These are phyloP conservation scores for Melinopterus prodromus DNA, from an alignment of 2,888 invertebrate genomes.

Conservation along the genomic window DNA sequence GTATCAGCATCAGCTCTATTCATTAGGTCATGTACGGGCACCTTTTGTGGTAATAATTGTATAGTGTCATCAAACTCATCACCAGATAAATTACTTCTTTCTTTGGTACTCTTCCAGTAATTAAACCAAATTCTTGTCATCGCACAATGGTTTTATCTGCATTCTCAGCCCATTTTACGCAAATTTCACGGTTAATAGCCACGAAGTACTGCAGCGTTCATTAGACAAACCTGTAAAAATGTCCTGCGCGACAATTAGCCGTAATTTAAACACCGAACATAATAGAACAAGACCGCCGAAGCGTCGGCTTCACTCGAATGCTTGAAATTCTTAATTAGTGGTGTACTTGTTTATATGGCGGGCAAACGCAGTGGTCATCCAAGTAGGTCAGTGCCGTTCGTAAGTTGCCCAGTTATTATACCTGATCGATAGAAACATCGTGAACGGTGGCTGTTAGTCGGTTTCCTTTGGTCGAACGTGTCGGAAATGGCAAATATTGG, in stretches of 20 bases:
- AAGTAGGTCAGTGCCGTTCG: conserved; percentile 23
- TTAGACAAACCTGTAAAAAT: not conserved
- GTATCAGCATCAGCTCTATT: too few relatives aligned
- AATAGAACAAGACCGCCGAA: not conserved
- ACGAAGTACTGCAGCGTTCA: not conserved
- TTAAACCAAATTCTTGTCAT: not conserved
- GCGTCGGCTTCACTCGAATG: not conserved
- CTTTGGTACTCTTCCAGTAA: not conserved
- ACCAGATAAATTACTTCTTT: not conserved
- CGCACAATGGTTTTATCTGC: not conserved
- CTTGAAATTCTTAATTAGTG: not conserved
- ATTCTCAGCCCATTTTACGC: not conserved
- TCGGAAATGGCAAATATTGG: conserved; percentile 8
- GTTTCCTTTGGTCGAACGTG: conserved; percentile 18
- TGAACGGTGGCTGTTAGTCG: conserved; percentile 10
- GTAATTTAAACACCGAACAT: not conserved
- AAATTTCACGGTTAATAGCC: not conserved
- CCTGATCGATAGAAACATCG: conserved; percentile 23
- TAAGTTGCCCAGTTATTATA: conserved; percentile 10
- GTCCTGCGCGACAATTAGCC: not conserved
- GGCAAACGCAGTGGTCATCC: conserved; percentile 20
- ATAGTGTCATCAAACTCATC: not conserved
- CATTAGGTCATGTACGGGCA: too few relatives aligned
- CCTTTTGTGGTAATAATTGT: not conserved
- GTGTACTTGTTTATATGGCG: conserved; percentile 4